Conservation (phyloP, 2,797 vertebrate species). For the Rhabdophis nuchalis region DNA sequence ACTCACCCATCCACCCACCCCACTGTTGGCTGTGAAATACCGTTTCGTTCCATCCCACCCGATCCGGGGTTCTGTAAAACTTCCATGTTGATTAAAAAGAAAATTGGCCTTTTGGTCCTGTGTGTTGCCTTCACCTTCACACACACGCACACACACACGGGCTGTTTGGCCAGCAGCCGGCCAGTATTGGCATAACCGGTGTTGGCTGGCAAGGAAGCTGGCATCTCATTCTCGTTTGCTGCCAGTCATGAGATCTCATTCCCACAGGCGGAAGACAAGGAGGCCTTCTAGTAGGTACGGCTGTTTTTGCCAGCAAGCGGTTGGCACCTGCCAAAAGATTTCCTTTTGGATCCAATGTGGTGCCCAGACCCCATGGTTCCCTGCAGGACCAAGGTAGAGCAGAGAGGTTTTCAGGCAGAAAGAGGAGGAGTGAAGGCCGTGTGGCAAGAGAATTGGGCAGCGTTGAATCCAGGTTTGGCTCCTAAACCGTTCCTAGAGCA, state of each 20-base stretch:
- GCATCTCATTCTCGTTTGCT: neutral
- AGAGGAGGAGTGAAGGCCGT: no score
- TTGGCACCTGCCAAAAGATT: neutral
- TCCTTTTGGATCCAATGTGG: neutral
- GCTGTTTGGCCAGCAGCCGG: neutral
- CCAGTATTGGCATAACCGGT: neutral
- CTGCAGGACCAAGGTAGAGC: neutral
- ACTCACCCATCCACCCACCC: neutral
- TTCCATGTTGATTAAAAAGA: neutral
- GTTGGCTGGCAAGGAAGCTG: neutral
- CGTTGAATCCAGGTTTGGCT: neutral
- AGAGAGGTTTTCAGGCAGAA: neutral
- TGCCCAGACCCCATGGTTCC: neutral
- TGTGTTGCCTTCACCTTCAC: no score
- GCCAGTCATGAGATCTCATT: neutral
- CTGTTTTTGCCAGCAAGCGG: neutral
- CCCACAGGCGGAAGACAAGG: neutral
- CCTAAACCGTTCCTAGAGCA: neutral
- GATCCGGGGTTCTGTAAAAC: neutral
- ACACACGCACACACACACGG: neutral
- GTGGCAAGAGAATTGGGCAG: neutral
- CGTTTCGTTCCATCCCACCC: neutral
- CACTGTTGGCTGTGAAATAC: slow-evolving; percentile 1
- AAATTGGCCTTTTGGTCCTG: neutral
- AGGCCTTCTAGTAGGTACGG: neutral